Base-by-base conservation (phyloP, 2,797 vertebrate species). In the Melanotaenia nigrans region DNA sequence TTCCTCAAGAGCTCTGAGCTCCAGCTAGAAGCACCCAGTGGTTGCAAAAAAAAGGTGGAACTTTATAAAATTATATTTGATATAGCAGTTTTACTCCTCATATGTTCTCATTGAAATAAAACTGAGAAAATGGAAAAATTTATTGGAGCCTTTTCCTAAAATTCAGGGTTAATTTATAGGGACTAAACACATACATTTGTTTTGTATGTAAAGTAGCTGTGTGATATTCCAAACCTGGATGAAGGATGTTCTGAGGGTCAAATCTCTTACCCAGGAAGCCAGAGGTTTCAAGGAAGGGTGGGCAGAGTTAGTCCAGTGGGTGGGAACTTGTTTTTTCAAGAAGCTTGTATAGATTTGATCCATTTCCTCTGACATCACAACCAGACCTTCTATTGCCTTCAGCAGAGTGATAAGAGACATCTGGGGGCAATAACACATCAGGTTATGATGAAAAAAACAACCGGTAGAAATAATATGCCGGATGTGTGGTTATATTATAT, bases 321-420 rank as follows among this genome's bases (percentile, higher is more conserved):
- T 51, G 1, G 95, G 94, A 76, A 96, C 92, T 42, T 95, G 93
- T 82, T 94, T 95, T 76, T 95, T 96, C 42, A 96, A 89, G 85
- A 96, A 96, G 79, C 94, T 95, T 33, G 84, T 93, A 65, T 94
- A 96, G 49, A 95, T 94, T 45, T 84, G 87, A 74, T 96, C 95
- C 92, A 94, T 95, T 85, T 96, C 92, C 84, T 96, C 95, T 22
- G 94, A 96, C 94, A 95, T 96, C 75, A 95, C 94, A 36, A 96
- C 93, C 9, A 96, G 77, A 36, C 85, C 94, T 14, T 92, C 94
- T 72, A 95, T 93, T 45, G 93, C 94, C 91, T 95, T 97, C 87
- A 85, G 88, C 45, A 96, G 92, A 1, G 90, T 95, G 76, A 81
- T 22, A 12, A 95, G 89, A 55, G 95, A 96, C 9, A 9, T 81